phyloP scores from a whole-genome alignment of 2,888 invertebrate genomes.

The Tetanocera ferruginea region DNA sequence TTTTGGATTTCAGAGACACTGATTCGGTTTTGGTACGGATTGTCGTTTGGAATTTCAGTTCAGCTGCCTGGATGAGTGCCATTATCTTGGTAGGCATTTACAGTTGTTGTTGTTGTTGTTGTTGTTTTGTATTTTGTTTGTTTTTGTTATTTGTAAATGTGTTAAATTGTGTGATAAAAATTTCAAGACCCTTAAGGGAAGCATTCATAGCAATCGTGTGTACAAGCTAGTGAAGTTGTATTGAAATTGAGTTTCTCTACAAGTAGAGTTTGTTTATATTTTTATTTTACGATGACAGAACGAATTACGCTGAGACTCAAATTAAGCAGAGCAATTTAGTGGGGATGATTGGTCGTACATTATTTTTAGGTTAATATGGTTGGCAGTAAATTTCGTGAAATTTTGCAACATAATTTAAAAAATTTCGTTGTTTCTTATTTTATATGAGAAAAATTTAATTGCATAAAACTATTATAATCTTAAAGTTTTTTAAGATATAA shows the following conservation, averaged over 20 bases:
- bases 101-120: neutral
- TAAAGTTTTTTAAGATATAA: too few species aligned
- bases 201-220: neutral
- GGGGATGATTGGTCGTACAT: too few species aligned
- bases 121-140: neutral
- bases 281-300: neutral
- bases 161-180: neutral
- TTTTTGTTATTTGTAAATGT: neutral
- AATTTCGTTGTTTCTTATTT: too few species aligned
- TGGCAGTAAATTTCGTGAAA: too few species aligned
- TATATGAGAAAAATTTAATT: too few species aligned
- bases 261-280: neutral
- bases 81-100: neutral
- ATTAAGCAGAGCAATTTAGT: too few species aligned
- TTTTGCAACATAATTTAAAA: too few species aligned
- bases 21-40: neutral
- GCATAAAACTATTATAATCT: too few species aligned
- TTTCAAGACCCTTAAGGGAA: neutral
- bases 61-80: constrained; percentile 14
- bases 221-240: neutral
- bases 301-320: too few species aligned
- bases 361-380: too few species aligned
- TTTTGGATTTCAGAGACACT: neutral
- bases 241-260: neutral
- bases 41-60: too few species aligned